Conservation (phyloP, 2,797 vertebrate species). For the Notolabrus celidotus region DNA sequence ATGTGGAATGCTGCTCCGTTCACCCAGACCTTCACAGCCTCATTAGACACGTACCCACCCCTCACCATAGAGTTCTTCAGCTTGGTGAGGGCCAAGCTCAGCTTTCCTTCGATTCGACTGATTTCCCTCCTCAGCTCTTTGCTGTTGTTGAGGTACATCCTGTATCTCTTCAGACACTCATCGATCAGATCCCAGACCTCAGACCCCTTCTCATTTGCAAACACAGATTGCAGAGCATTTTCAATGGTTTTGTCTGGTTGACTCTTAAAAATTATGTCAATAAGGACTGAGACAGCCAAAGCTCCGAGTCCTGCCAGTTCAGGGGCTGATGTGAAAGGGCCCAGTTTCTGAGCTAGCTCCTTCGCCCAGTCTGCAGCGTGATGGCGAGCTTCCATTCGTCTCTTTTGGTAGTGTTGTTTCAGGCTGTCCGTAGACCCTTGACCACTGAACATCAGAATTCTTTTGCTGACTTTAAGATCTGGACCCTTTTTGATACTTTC, state of each 20-base stretch:
- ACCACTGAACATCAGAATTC: no score
- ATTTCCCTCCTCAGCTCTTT: constrained; percentile 7
- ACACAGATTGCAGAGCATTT: neutral
- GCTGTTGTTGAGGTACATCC: neutral
- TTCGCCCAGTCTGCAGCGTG: no score
- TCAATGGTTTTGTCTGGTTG: neutral
- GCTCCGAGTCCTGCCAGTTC: no score
- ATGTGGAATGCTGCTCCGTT: constrained; percentile 1
- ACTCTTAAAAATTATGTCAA: neutral
- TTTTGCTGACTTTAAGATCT: no score
- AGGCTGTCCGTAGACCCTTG: no score
- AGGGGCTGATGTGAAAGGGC: no score
- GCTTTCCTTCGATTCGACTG: neutral
- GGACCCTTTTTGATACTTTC: no score
- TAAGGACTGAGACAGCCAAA: no score
- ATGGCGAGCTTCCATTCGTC: no score
- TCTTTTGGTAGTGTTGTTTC: no score
- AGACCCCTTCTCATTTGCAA: constrained; percentile 17
- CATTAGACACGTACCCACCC: neutral
- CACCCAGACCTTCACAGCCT: neutral
- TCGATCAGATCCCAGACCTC: constrained; percentile 17
- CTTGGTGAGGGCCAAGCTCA: constrained; percentile 10
- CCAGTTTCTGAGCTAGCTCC: no score
- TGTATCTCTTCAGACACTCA: constrained; percentile 7
- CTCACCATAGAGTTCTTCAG: constrained; percentile 26